Evolutionary conservation across 2,888 invertebrate species (phyloP).

Genomic region (Capitulum mitella): DNA sequence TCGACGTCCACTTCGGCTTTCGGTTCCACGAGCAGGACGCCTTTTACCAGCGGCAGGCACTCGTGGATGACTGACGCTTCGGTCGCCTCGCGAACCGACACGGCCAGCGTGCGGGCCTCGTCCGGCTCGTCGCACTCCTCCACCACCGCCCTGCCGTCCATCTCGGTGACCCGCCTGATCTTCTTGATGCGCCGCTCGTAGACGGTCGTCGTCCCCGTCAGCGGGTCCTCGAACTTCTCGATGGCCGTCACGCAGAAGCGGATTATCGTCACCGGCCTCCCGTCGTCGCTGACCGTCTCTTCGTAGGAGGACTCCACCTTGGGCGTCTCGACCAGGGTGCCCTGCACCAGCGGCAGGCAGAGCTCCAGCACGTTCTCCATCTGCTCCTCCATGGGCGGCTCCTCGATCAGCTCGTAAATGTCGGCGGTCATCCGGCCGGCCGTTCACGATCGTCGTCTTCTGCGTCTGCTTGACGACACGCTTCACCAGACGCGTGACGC

Average conservation of each 20-base stretch:
- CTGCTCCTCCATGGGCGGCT: constrained; percentile 9
- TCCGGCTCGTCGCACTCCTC: constrained; percentile 10
- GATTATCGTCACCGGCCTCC: neutral
- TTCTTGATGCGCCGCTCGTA: neutral
- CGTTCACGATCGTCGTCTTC: neutral
- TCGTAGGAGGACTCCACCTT: constrained; percentile 3
- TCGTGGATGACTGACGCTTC: neutral
- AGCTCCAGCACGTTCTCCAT: neutral
- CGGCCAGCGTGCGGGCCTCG: neutral
- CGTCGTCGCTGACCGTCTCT: neutral
- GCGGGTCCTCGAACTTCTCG: neutral
- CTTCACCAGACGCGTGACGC: neutral
- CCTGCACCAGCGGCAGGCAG: neutral
- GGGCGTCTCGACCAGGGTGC: neutral
- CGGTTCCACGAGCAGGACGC: neutral
- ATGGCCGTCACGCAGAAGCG: neutral
- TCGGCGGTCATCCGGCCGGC: neutral
- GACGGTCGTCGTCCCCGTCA: neutral
- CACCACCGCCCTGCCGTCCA: neutral
- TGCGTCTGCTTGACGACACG: neutral
- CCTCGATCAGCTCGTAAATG: constrained; percentile 6
- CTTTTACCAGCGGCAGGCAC: neutral
- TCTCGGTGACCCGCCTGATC: neutral
- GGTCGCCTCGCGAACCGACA: neutral
- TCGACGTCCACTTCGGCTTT: neutral